Evolutionary conservation across 2,888 invertebrate species (phyloP), one percentile per base, ranked within the genome.

Genomic region (Orthosia gracilis): DNA sequence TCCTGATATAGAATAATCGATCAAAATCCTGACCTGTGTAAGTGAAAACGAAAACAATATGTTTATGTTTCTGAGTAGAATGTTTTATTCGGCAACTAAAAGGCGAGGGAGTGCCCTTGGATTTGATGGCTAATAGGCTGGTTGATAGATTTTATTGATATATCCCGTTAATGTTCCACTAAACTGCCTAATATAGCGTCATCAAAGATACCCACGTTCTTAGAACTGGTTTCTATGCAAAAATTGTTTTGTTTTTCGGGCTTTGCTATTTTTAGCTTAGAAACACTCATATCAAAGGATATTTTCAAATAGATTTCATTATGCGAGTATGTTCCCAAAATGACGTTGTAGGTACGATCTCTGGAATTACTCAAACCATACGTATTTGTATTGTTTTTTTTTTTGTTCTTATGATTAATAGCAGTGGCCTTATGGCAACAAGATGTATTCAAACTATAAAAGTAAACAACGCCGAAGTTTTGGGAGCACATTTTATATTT

Each of bases 121-220:
- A 18, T 52, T 47, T 67, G 26, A 77, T 58, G 55, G 55, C 61
- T 62, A 52, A 69, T 54, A 67, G 57, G 63, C 45, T 17, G 45
- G 40, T 66, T 75, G 52, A 71, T 66, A 58, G 55, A 69, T 40
- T 63, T 67, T 69, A 82, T 82, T 75, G 83, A 69, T 63, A 67
- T 50, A 50, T 75, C 71, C 62, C 58, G n/a, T 69, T 65, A 67
- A 15, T 62, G 47, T n/a, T 7, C n/a, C 62, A 59, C 12, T 69
- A 61, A 63, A 82, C 75, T 69, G 65, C 17, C 71, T 50, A 59
- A 52, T 78, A 58, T 55, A 71, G 5, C n/a, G 58, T 66, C 61
- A 66, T 57, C 9, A 26, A 68, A 55, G 5, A 52, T 21, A 15
- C 40, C 15, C 13, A 45, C 13, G 21, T n/a, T 59, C 5, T 2